Percentiles rank a stretch among this genome's conserved stretches.
Conservation (phyloP, 1,140 invertebrate species). For the Leptestheria dahalacensis region DNA sequence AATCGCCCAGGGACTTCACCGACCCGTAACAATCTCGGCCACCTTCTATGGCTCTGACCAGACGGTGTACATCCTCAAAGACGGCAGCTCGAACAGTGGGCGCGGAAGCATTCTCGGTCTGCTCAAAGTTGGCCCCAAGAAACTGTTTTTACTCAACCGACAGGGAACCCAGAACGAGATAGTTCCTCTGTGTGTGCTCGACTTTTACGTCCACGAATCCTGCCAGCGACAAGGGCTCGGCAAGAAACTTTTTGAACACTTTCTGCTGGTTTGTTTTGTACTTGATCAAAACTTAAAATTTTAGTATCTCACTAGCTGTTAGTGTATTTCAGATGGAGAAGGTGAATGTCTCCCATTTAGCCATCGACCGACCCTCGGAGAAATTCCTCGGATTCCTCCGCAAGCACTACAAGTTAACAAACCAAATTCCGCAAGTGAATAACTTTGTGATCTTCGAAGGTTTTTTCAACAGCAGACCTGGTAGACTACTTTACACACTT, state of each 20-base stretch:
- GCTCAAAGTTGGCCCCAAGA: conserved; percentile 68
- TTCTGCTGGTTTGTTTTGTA: conserved; percentile 4
- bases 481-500: neutral
- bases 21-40: conserved; percentile 8
- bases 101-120: conserved; percentile 55
- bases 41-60: conserved; percentile 12
- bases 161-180: conserved; percentile 49
- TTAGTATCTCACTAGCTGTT: neutral
- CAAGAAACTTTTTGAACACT: conserved; percentile 12
- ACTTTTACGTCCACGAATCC: conserved; percentile 72
- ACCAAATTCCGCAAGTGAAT: conserved; percentile 62
- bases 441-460: conserved; percentile 75
- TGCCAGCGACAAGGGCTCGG: conserved; percentile 40
- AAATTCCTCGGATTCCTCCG: conserved; percentile 69
- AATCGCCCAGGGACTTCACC: conserved; percentile 13
- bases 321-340: conserved; percentile 44
- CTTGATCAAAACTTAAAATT: neutral
- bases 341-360: conserved; percentile 50
- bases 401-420: conserved; percentile 61
- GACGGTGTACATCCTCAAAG: conserved; percentile 10
- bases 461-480: conserved; percentile 43
- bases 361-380: conserved; percentile 75
- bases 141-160: conserved; percentile 65
- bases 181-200: conserved; percentile 60
- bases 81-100: conserved; percentile 26